These are phyloP conservation scores for Stichodactyla helianthus DNA, from an alignment of 64 coral and sea anemone genomes.

Conservation along the genomic window DNA sequence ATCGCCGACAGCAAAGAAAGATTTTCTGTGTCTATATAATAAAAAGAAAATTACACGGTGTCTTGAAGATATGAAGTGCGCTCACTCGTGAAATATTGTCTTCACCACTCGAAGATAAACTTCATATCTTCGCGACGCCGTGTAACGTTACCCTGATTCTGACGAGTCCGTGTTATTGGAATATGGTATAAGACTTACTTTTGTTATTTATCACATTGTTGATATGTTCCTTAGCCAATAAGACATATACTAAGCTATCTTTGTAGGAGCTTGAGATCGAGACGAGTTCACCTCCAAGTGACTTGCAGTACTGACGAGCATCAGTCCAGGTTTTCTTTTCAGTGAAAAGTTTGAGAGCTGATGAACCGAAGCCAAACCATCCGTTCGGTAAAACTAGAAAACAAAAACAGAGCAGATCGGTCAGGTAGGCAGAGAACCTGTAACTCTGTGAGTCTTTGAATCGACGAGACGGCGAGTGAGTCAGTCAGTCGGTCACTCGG, in stretches of 20 bases:
- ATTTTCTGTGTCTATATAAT: too few species aligned
- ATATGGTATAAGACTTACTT: neutral
- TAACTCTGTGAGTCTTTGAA: too few species aligned
- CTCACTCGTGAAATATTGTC: too few species aligned
- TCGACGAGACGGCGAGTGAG: too few species aligned
- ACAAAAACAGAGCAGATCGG: neutral
- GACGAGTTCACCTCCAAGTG: neutral
- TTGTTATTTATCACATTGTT: neutral
- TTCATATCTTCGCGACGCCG: too few species aligned
- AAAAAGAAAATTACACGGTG: too few species aligned
- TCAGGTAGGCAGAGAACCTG: neutral
- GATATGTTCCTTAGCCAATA: neutral
- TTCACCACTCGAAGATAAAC: too few species aligned
- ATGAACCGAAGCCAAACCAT: neutral
- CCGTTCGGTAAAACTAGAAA: neutral
- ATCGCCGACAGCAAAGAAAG: too few species aligned
- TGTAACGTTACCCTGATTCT: too few species aligned
- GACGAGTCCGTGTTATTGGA: neutral
- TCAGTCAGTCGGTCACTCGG: neutral
- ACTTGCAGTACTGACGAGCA: neutral
- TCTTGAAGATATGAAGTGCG: too few species aligned
- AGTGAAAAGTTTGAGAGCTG: neutral
- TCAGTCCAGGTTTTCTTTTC: constrained; percentile 1
- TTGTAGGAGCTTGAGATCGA: neutral
- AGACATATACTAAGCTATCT: neutral